These are phyloP conservation scores for Bombus sylvicola DNA, from an alignment of 1,140 invertebrate genomes.

Conservation along the genomic window DNA sequence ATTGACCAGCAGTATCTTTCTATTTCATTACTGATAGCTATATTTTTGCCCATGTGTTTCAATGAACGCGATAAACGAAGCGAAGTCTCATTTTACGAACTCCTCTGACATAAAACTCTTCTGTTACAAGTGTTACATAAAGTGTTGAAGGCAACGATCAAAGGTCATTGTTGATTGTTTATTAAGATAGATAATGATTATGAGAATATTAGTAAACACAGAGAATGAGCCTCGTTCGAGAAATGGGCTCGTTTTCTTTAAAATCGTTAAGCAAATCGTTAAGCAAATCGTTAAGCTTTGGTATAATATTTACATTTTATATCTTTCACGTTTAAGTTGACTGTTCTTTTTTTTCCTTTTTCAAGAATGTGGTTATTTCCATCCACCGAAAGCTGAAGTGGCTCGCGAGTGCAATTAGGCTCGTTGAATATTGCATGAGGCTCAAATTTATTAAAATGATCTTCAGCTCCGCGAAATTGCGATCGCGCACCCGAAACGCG, in stretches of 20 bases:
- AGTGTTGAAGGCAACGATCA: background rate
- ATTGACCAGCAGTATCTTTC: too few relatives aligned
- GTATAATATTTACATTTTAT: background rate
- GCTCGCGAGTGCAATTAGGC: conserved; percentile 30
- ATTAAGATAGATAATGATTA: too few relatives aligned
- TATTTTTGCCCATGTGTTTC: too few relatives aligned
- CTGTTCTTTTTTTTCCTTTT: too few relatives aligned
- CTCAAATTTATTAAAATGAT: conserved; percentile 46
- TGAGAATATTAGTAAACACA: background rate
- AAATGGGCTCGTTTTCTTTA: background rate
- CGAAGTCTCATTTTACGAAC: background rate
- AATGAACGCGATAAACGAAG: background rate
- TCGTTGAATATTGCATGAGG: conserved; percentile 42
- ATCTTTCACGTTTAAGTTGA: background rate
- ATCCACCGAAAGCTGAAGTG: conserved; percentile 7
- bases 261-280: background rate
- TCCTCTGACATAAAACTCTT: background rate
- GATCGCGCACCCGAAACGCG: conserved; percentile 13
- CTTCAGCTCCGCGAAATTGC: conserved; percentile 28
- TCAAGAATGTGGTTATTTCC: conserved; percentile 10
- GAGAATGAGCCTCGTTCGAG: background rate
- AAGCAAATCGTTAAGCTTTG: background rate
- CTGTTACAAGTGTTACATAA: too few relatives aligned
- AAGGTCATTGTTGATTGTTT: background rate
- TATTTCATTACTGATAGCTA: too few relatives aligned